A percentile compares a stretch with the other conserved stretches of the same genome.
Evolutionary conservation across 2,888 invertebrate species (phyloP).

Genomic region (Dryomyza anilis): DNA sequence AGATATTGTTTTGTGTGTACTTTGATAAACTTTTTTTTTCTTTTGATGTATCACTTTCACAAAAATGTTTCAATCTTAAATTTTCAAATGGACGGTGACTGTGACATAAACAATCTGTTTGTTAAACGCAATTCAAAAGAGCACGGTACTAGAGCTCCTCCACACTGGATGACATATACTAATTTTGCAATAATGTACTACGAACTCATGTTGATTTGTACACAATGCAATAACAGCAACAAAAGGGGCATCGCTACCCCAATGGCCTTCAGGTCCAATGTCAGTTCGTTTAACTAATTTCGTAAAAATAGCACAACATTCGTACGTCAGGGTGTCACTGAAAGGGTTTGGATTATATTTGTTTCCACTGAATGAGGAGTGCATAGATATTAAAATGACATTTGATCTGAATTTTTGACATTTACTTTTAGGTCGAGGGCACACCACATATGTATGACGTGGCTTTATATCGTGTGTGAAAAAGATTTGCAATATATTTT

Average conservation of each 20-base stretch:
- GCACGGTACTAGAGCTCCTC: too few relatives aligned
- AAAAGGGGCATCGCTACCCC: constrained; percentile 2
- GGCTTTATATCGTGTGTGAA: constrained; percentile 8
- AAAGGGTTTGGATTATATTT: neutral
- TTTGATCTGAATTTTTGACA: constrained; percentile 15
- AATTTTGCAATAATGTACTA: too few relatives aligned
- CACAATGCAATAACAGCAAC: neutral
- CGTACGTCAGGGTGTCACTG: constrained; percentile 6
- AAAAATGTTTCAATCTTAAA: too few relatives aligned
- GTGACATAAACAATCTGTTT: too few relatives aligned
- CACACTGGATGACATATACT: too few relatives aligned
- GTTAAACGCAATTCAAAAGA: too few relatives aligned
- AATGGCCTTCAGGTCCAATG: constrained; percentile 24
- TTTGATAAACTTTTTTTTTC: too few relatives aligned
- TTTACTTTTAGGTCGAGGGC: neutral
- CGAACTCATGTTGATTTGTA: neutral
- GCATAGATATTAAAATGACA: constrained; percentile 24
- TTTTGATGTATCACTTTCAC: too few relatives aligned
- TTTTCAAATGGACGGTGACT: too few relatives aligned
- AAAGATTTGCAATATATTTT: constrained; percentile 21
- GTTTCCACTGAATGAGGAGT: neutral
- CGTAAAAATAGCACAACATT: too few relatives aligned
- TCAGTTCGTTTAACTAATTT: constrained; percentile 16
- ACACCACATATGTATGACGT: neutral
- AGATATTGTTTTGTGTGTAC: too few relatives aligned